These are phyloP conservation scores for Brachypterus glaber DNA, from an alignment of 2,888 invertebrate species.

Conservation along the genomic window DNA sequence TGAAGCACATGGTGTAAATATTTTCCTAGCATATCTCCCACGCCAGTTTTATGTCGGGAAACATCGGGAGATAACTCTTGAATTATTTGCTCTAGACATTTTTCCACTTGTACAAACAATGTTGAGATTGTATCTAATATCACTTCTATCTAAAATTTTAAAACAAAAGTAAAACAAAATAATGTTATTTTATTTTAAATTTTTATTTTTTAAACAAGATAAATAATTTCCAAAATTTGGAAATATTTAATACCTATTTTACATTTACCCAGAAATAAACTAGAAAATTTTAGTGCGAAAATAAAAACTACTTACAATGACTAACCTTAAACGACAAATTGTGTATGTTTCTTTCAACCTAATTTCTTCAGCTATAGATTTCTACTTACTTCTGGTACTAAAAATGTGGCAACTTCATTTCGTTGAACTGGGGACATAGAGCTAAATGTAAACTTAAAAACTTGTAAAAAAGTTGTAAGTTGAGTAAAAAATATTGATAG, in stretches of 20 bases:
- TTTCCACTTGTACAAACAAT: constrained; percentile 50
- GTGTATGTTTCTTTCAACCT: too few relatives aligned
- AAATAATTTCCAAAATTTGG: too few relatives aligned
- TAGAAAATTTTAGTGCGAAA: too few relatives aligned
- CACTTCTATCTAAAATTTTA: constrained; percentile 47
- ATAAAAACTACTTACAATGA: too few relatives aligned
- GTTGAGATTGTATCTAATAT: constrained; percentile 50
- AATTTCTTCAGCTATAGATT: too few relatives aligned
- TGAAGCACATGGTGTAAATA: constrained; percentile 40
- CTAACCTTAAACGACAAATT: too few relatives aligned
- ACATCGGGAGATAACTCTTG: constrained; percentile 35
- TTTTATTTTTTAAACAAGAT: too few relatives aligned
- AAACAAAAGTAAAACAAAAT: too few relatives aligned
- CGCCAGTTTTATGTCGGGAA: constrained; percentile 24
- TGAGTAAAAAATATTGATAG: constrained; percentile 57
- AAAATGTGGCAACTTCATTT: constrained; percentile 52
- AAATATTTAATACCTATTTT: too few relatives aligned
- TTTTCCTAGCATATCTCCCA: constrained; percentile 31
- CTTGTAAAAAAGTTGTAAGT: constrained; percentile 50
- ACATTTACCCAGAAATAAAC: too few relatives aligned
- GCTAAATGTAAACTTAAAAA: constrained; percentile 49
- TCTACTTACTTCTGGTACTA: constrained; percentile 57
- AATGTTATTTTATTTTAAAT: too few relatives aligned
- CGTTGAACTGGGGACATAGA: constrained; percentile 49
- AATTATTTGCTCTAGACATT: constrained; percentile 52